phyloP scores from a whole-genome alignment of 2,113 vertebrate genomes.

The Pyxicephalus adspersus region DNA sequence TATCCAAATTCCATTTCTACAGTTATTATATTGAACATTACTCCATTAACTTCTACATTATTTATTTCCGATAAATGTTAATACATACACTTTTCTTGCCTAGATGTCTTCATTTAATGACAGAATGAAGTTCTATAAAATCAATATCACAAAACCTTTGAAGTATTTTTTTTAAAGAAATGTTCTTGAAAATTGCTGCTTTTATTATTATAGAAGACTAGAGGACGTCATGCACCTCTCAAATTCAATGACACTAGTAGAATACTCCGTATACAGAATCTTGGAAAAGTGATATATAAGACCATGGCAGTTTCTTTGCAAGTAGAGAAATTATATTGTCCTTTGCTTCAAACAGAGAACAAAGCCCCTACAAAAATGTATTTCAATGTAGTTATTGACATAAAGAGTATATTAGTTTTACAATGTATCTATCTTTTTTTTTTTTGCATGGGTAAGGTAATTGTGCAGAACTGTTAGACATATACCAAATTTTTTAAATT shows the following conservation, averaged over 20 bases:
- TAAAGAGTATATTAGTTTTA: too few species aligned
- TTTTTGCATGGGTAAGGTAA: too few species aligned
- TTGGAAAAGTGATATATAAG: background rate
- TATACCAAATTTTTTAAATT: too few species aligned
- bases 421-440: too few species aligned
- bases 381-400: too few species aligned
- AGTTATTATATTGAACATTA: too few species aligned
- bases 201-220: background rate
- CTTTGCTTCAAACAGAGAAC: background rate
- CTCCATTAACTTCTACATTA: too few species aligned
- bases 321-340: background rate
- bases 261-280: background rate
- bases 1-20: too few species aligned
- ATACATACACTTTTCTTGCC: background rate
- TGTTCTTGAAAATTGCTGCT: slow-evolving; percentile 26
- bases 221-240: background rate
- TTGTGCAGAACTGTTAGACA: too few species aligned
- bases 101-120: background rate
- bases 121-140: background rate
- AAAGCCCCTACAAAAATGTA: too few species aligned
- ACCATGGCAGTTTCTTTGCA: background rate
- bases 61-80: background rate
- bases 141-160: slow-evolving; percentile 13
- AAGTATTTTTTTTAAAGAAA: slow-evolving; percentile 9
- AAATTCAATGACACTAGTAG: background rate